Percentiles rank a stretch among this genome's conserved stretches.
These are phyloP conservation scores for Tauraco erythrolophus DNA, from an alignment of 2,113 vertebrate species.

Conservation along the genomic window DNA sequence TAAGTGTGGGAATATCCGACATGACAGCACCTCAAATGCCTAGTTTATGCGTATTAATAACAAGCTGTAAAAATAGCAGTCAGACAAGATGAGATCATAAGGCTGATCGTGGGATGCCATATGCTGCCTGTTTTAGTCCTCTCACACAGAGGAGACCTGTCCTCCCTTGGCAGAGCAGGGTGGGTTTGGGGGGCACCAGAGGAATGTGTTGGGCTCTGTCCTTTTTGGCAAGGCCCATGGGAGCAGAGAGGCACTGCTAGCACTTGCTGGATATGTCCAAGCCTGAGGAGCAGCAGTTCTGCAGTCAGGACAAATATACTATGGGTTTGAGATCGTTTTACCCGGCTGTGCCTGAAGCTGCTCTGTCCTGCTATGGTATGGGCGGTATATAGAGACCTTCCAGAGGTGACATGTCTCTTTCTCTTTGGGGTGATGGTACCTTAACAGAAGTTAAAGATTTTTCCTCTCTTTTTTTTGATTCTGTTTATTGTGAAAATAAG, in stretches of 20 bases:
- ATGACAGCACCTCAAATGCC: slow-evolving; percentile 42
- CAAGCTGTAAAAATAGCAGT: slow-evolving; percentile 75
- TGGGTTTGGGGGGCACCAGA: neutral
- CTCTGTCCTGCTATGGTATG: neutral
- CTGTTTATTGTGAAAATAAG: neutral
- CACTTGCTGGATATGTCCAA: neutral
- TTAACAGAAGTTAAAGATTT: neutral
- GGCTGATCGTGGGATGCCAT: slow-evolving; percentile 34
- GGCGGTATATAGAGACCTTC: neutral
- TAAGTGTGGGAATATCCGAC: slow-evolving; percentile 42
- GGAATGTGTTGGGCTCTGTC: neutral
- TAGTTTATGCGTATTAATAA: slow-evolving; percentile 74
- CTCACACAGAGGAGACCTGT: neutral
- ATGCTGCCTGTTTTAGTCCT: slow-evolving; percentile 18
- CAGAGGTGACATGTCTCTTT: neutral
- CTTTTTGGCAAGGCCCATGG: neutral
- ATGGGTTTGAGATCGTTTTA: neutral
- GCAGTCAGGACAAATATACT: neutral
- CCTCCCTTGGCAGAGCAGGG: neutral
- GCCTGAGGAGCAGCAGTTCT: neutral
- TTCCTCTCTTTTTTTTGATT: accelerated
- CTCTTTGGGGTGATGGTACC: neutral
- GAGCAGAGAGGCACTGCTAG: neutral
- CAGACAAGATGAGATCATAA: slow-evolving; percentile 72
- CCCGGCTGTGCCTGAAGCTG: neutral